These are phyloP conservation scores for Drosophila paramelanica DNA, from an alignment of 2,888 invertebrate genomes.

Conservation along the genomic window DNA sequence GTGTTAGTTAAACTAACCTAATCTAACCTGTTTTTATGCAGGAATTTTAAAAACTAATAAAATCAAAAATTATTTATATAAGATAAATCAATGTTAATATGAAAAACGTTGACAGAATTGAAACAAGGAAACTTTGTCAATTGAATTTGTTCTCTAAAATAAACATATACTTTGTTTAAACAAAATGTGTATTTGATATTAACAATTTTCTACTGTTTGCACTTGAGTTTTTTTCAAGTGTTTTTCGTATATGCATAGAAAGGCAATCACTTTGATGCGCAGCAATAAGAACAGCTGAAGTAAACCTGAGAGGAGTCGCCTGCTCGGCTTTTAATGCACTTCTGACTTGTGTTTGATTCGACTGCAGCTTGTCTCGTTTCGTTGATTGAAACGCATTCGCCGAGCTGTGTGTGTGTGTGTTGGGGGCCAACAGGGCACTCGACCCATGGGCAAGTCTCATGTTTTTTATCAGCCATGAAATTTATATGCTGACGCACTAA, in stretches of 20 bases:
- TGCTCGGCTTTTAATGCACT: conserved; percentile 20
- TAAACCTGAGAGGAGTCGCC: conserved; percentile 2
- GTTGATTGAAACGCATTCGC: conserved; percentile 28
- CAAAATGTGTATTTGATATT: too few species aligned
- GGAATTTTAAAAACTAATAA: too few species aligned
- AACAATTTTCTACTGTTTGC: too few species aligned
- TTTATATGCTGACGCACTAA: conserved; percentile 72
- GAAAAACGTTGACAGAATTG: too few species aligned
- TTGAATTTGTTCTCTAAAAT: too few species aligned
- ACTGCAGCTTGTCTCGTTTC: conserved; percentile 38
- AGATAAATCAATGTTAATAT: too few species aligned
- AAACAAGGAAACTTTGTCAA: too few species aligned
- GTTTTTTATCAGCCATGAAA: conserved; percentile 48
- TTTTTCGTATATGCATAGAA: not conserved
- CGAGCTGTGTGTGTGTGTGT: not conserved
- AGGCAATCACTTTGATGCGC: conserved; percentile 37
- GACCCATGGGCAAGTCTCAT: conserved; percentile 15
- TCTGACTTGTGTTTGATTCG: conserved; percentile 16
- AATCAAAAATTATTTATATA: too few species aligned
- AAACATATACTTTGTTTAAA: too few species aligned
- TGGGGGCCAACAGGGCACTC: conserved; percentile 11
- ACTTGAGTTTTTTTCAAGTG: too few species aligned
- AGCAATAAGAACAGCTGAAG: not conserved
- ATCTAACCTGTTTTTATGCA: too few species aligned
- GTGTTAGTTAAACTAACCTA: too few species aligned